Evolutionary conservation across 2,113 vertebrate genomes (phyloP), one percentile per base, ranked within the genome.

Genomic region (Oreocharis arfaki): DNA sequence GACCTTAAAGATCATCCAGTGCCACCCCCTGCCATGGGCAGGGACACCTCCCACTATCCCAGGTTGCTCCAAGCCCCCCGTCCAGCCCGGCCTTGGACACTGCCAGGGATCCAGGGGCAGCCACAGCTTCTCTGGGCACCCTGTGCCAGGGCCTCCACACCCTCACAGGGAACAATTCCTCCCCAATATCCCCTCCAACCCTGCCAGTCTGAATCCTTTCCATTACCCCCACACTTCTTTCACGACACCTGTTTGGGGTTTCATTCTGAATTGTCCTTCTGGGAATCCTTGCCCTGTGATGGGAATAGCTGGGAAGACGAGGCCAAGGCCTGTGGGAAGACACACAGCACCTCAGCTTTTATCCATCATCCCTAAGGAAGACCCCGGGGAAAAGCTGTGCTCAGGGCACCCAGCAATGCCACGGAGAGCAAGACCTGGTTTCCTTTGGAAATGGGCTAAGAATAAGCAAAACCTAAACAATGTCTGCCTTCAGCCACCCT

Each of bases 31-130:
- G 30, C 17, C 42, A 18, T 5, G 30, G 9, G 20, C 56, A 35
- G 41, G 41, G 49, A 41, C 65, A 49, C 0, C 18, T 80, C 0
- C 32, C 50, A 57, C 32, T 0, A 0, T 1, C 21, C 42, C 50
- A 80, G 21, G 20, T 0, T 1, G 7, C n/a, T 71, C 49, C 83
- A 41, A 42, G 6, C 27, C 17, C 27, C 17, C 33, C 0, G 0
- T 50, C 71, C 56, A 80, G 0, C 65, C 75, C 49, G 67, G 42
- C 42, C 42, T 73, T 35, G 76, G 35, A 1, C 67, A 64, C 26
- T 64, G 0, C 67, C 85, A 71, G 76, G 50, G 76, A 88, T 73
- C 55, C 73, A 87, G 75, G 57, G 9, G 50, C 67, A 71, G 39
- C 41, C 74, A 61, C 84, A 78, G 57, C 65, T 46, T 2, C 55